Evolutionary conservation across 1,140 invertebrate species (phyloP), one percentile per base, ranked within the genome.

Genomic region (Caenorhabditis remanei): DNA sequence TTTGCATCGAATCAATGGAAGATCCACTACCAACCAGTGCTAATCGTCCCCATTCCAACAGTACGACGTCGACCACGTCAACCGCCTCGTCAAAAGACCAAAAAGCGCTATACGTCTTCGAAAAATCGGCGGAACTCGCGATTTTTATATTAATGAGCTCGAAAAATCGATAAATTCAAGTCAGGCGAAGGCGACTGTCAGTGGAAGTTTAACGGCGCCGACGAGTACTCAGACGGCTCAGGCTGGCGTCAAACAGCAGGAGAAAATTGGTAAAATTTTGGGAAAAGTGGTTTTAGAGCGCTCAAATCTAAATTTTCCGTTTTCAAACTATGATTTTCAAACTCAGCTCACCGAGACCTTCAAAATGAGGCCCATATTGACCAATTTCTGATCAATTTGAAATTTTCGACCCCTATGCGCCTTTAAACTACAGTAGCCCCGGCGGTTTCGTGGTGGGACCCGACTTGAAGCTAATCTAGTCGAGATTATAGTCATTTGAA

Each of bases 61-160:
- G 56, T 65, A n/a, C 63, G 48, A 21, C 48, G 7, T 50, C 63
- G 50, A 56, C 43, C 14, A 41, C 82, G 6, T 84, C 85, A 5
- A 24, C 46, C 3, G 46, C 65, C 40, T 79, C 71, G 11, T 79
- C 71, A 1, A 79, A 79, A 53, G 71, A 79, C 24, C 71, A 85
- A 79, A 71, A 88, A 61, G 79, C 87, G 11, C 83, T 87, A 5
- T 87, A 88, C 58, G 88, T 84, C 6, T 89, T 89, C 71, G 88
- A 89, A 63, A 89, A 89, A 41, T 85, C 88, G 0, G 88, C 88
- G 7, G 88, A 89, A 40, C 48, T 89, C 48, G 84, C 88, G n/a
- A 88, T 89, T 50, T 88, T 83, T 89, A 89, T 67, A 85, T 89
- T 0, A 46, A 65, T 41, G 88, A 89, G 50, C 82, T 89, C 61